A percentile compares a stretch with the other conserved stretches of the same genome.
Conservation (phyloP, 2,888 invertebrate species). For the Calameuta pallipes region DNA sequence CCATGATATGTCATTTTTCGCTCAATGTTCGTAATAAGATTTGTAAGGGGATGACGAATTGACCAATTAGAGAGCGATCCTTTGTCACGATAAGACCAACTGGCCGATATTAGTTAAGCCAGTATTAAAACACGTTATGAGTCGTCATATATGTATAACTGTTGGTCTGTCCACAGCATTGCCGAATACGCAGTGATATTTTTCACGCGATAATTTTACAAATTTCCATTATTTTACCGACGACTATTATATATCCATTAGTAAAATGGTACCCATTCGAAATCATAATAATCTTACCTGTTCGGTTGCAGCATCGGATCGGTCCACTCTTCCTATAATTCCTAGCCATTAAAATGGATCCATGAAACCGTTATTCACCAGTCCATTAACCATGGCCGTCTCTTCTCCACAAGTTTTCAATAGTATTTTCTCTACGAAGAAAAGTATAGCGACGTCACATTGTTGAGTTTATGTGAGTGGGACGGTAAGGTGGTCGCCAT, state of each 20-base stretch:
- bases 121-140: background rate
- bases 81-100: conserved; percentile 56
- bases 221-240: conserved; percentile 13
- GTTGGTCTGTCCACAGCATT: background rate
- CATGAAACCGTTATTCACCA: conserved; percentile 37
- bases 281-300: conserved; percentile 49
- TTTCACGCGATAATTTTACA: conserved; percentile 1
- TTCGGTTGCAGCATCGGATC: conserved; percentile 32
- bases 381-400: conserved; percentile 24
- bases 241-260: conserved; percentile 58
- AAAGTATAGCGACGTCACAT: background rate
- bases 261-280: conserved; percentile 40
- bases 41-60: conserved; percentile 65
- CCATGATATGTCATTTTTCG: conserved; percentile 55
- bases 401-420: background rate
- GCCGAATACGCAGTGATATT: background rate
- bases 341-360: conserved; percentile 48
- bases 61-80: conserved; percentile 65
- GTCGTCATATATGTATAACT: background rate
- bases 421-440: background rate
- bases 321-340: conserved; percentile 50
- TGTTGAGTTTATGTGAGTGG: background rate
- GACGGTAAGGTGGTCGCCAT: background rate
- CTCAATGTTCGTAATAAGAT: conserved; percentile 63
- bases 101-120: conserved; percentile 28